Conservation (phyloP, 2,113 vertebrate genomes). For the Loxodonta africana region DNA sequence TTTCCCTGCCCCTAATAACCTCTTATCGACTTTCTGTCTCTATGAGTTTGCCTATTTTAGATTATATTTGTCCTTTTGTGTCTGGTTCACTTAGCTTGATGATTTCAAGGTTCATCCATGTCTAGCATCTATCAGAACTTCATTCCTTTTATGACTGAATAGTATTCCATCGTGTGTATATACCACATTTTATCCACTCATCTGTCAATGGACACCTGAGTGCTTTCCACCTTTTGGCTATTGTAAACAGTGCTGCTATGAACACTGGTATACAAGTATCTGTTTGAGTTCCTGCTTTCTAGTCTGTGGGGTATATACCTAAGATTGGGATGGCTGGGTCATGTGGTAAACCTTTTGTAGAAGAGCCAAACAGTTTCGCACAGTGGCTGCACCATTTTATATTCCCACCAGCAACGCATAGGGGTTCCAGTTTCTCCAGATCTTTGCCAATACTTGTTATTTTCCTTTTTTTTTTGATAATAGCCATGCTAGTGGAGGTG, state of each 20-base stretch:
- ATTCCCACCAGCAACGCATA: neutral
- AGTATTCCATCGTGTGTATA: neutral
- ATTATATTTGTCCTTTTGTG: neutral
- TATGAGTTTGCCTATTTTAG: neutral
- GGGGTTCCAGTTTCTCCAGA: neutral
- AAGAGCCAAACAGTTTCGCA: neutral
- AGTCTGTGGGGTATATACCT: neutral
- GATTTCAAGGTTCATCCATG: neutral
- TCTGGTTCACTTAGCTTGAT: neutral
- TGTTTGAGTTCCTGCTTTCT: neutral
- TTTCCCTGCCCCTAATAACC: neutral
- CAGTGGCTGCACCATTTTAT: neutral
- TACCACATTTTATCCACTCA: too few species aligned
- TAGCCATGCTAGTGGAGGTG: neutral
- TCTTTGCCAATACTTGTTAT: neutral
- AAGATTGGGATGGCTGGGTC: neutral
- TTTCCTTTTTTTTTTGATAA: neutral
- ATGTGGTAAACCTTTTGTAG: neutral
- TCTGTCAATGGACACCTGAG: too few species aligned
- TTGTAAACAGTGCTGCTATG: too few species aligned
- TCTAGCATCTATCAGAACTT: neutral
- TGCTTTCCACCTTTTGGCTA: too few species aligned
- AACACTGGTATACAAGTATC: too few species aligned
- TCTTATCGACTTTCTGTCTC: neutral
- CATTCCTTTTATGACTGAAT: neutral